Evolutionary conservation across 2,113 vertebrate species (phyloP).

Genomic region (Garra rufa): DNA sequence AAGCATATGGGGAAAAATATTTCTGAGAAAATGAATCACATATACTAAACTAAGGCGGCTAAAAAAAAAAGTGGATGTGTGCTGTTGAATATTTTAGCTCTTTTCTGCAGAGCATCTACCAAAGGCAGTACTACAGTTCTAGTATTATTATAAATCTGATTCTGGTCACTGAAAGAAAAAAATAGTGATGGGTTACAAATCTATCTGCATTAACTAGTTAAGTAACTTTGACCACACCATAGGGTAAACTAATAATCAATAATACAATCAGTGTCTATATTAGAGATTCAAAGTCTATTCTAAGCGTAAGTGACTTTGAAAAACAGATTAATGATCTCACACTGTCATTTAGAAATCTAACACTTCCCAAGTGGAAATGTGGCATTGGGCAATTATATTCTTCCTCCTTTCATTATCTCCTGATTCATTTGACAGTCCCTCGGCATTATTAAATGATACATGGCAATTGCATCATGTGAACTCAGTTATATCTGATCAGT

Average conservation of each 20-base stretch:
- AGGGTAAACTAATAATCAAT: neutral
- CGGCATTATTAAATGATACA: conserved; percentile 21
- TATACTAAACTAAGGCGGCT: neutral
- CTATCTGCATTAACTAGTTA: neutral
- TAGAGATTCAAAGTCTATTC: neutral
- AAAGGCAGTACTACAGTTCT: neutral
- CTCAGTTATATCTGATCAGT: conserved; percentile 26
- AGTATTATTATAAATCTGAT: neutral
- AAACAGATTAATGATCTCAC: conserved; percentile 1
- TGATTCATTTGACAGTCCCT: conserved; percentile 37
- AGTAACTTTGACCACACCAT: neutral
- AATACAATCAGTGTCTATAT: neutral
- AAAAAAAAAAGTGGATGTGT: neutral
- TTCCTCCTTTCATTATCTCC: conserved; percentile 1
- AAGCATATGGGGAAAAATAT: neutral
- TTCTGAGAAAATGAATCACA: neutral
- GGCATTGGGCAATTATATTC: conserved; percentile 5
- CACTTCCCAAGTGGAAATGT: neutral
- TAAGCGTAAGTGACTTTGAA: neutral
- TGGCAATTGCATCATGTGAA: neutral
- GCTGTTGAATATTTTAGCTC: neutral
- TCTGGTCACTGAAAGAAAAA: conserved; percentile 26
- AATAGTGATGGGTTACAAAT: neutral
- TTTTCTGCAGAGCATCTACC: neutral
- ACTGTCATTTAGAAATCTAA: conserved; percentile 9